Evolutionary conservation across 2,797 vertebrate species (phyloP).

Genomic region (Anguilla megastoma): DNA sequence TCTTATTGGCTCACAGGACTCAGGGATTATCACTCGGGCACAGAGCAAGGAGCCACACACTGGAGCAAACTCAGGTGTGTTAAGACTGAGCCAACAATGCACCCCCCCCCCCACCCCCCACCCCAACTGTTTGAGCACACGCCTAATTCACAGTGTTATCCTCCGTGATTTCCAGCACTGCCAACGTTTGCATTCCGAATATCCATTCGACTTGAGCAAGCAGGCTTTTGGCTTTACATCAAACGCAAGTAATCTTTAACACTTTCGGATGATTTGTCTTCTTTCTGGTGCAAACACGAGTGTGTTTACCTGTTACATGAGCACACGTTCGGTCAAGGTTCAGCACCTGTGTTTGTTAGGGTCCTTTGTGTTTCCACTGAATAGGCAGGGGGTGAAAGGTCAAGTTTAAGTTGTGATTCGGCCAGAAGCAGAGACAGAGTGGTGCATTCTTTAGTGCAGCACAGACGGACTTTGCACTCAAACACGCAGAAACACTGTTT

Average conservation of each 20-base stretch:
- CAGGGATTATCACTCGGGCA: neutral
- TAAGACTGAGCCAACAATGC: neutral
- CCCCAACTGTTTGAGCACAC: neutral
- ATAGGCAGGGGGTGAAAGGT: neutral
- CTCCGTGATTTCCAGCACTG: neutral
- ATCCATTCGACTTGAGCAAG: neutral
- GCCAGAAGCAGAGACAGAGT: neutral
- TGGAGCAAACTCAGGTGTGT: neutral
- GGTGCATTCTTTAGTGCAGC: neutral
- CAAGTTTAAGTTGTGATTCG: neutral
- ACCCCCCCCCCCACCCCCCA: neutral
- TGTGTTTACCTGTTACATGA: neutral
- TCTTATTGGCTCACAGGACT: neutral
- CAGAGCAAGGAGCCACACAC: no score
- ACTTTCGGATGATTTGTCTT: neutral
- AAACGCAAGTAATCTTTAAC: neutral
- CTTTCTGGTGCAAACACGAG: neutral
- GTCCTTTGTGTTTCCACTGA: neutral
- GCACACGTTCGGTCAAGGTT: neutral
- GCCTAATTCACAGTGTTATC: neutral
- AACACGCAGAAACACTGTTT: neutral
- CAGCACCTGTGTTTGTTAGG: neutral
- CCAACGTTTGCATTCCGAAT: neutral
- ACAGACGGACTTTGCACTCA: neutral
- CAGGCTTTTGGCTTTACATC: neutral